These are phyloP conservation scores for Cyrtonyx montezumae DNA, from an alignment of 2,113 vertebrate species.

Conservation along the genomic window DNA sequence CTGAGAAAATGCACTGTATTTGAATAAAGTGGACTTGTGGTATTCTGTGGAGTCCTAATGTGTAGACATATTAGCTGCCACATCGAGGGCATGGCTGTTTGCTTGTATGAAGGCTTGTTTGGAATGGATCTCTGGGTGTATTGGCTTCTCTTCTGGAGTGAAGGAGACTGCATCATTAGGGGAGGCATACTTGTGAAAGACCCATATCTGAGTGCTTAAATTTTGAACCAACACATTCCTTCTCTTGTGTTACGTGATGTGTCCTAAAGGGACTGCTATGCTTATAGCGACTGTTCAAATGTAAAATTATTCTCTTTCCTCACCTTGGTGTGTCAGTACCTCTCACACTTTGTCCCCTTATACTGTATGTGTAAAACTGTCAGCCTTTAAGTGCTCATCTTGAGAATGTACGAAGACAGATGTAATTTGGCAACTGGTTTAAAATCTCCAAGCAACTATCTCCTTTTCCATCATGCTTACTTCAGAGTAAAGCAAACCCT, in stretches of 20 bases:
- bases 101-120: not conserved
- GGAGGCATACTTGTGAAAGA: not conserved
- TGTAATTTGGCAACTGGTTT: slow-evolving; percentile 19
- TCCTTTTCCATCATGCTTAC: not conserved
- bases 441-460: slow-evolving; percentile 4
- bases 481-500: not conserved
- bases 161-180: not conserved
- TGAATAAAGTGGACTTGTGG: not conserved
- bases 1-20: not conserved
- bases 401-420: not conserved
- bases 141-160: not conserved
- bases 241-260: not conserved
- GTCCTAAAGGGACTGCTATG: not conserved
- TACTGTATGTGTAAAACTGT: not conserved
- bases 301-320: not conserved
- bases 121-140: fast-evolving
- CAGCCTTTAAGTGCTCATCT: not conserved
- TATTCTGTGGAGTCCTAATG: not conserved
- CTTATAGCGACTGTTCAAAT: not conserved
- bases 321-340: not conserved
- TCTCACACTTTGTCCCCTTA: not conserved
- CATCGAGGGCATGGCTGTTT: not conserved
- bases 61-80: not conserved
- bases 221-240: not conserved
- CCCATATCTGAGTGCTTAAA: not conserved